A percentile compares a stretch with the other conserved stretches of the same genome.
Evolutionary conservation across 2,797 vertebrate genomes (phyloP).

Genomic region (Myripristis murdjan): DNA sequence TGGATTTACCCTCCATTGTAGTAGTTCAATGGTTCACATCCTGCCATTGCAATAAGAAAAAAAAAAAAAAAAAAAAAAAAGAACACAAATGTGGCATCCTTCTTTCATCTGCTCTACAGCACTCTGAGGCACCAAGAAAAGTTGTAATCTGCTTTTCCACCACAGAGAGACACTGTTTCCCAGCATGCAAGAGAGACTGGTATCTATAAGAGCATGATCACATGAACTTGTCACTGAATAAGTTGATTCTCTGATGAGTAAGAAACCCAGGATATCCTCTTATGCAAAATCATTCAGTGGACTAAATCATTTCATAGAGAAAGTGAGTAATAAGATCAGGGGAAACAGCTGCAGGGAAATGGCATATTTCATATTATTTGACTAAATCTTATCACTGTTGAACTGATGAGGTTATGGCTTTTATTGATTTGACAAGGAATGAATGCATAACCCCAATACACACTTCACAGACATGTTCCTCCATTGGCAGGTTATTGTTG

Average conservation of each 20-base stretch:
- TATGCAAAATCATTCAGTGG: not conserved
- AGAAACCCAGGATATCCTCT: not conserved
- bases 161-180: not conserved
- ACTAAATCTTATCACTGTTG: not conserved
- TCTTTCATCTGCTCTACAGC: not conserved
- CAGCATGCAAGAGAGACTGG: not conserved
- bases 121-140: too few species aligned
- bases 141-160: not conserved
- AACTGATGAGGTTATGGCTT: not conserved
- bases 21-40: not conserved
- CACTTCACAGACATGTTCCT: not conserved
- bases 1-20: not conserved
- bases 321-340: too few species aligned
- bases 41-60: not conserved
- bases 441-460: conserved; percentile 4
- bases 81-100: not conserved
- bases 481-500: conserved; percentile 17
- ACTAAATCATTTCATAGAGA: too few species aligned
- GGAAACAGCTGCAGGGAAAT: too few species aligned
- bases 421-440: conserved; percentile 6
- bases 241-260: not conserved
- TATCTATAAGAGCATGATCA: not conserved
- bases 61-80: too few species aligned
- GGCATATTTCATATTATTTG: not conserved
- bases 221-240: not conserved